Evolutionary conservation across 2,888 invertebrate species (phyloP).

Genomic region (Argyra leucocephala): DNA sequence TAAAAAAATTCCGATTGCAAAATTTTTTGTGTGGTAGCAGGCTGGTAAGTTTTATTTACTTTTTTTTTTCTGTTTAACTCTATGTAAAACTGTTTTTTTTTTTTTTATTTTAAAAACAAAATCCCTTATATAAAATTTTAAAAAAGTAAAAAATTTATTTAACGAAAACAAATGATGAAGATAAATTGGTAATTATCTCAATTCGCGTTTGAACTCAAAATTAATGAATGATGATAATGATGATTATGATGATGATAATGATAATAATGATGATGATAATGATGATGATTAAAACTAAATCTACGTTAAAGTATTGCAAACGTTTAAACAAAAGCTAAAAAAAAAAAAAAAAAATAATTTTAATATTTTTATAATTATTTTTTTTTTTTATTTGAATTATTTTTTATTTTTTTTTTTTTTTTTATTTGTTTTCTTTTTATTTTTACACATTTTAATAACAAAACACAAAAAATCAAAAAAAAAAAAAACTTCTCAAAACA

Average conservation of each 20-base stretch:
- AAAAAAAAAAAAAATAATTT: not conserved
- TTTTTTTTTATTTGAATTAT: too few relatives aligned
- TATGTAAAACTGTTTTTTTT: not conserved
- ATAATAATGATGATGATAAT: not conserved
- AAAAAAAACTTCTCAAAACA: not conserved
- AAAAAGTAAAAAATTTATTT: not conserved
- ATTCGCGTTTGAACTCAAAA: not conserved
- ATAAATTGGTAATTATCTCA: not conserved
- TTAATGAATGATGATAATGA: not conserved
- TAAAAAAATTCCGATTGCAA: not conserved
- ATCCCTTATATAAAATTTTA: not conserved
- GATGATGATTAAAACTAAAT: not conserved
- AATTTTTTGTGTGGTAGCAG: not conserved
- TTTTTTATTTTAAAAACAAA: not conserved
- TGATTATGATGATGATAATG: not conserved
- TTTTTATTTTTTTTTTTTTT: slow-evolving; percentile 25
- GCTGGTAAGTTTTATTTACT: slow-evolving; percentile 7
- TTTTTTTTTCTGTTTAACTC: slow-evolving; percentile 4
- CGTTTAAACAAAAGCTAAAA: not conserved
- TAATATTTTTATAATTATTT: too few relatives aligned
- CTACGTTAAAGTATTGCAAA: not conserved
- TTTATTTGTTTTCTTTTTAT: slow-evolving; percentile 24
- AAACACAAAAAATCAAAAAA: slow-evolving; percentile 15
- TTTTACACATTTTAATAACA: slow-evolving; percentile 22
- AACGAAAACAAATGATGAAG: not conserved